Base-by-base conservation (phyloP, 2,113 vertebrate species). In the Cyanoramphus novaezelandiae region DNA sequence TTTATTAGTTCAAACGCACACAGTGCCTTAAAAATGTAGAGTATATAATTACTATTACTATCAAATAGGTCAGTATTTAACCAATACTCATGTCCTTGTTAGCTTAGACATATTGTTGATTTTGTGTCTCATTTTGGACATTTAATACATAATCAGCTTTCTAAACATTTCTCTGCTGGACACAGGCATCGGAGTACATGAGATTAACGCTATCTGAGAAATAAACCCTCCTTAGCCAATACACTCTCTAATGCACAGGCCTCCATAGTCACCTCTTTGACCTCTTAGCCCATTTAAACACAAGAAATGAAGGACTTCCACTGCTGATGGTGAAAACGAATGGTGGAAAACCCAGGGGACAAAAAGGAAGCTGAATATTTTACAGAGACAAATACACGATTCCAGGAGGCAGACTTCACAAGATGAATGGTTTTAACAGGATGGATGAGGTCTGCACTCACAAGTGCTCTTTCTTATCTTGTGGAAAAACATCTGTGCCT, bases 91-190 rank as follows among this genome's bases (percentile, higher is more conserved):
- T 46, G 37, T 79, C 31, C 35, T 49, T 80, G 41, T n/a, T 72
- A 86, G n/a, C 83, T 94, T 68, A 80, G 78, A 81, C 12, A 71
- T 93, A 92, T 92, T 82, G n/a, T 82, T 13, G 2, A 82, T 53
- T 91, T 85, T 60, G 9, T 75, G 57, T 71, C 85, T 84, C 39
- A 70, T 92, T 95, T 92, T 49, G 86, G 43, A 71, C 62, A 23
- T 59, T 93, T 92, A 90, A 94, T 90, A 87, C 65, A 47, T 96
- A 95, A 93, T 94, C 41, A 14, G 49, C 88, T 96, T 94, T 93
- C 65, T 80, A 93, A 88, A 87, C 79, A 93, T 62, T 95, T 84
- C 53, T 87, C 65, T 86, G 50, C 69, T 80, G 90, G 80, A 84
- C 80, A 80, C 33, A 79, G 57, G 65, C 65, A 93, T 44, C 68